A percentile compares a stretch with the other conserved stretches of the same genome.
Evolutionary conservation across 2,888 invertebrate genomes (phyloP).

Genomic region (Chrysopilus asiliformis): DNA sequence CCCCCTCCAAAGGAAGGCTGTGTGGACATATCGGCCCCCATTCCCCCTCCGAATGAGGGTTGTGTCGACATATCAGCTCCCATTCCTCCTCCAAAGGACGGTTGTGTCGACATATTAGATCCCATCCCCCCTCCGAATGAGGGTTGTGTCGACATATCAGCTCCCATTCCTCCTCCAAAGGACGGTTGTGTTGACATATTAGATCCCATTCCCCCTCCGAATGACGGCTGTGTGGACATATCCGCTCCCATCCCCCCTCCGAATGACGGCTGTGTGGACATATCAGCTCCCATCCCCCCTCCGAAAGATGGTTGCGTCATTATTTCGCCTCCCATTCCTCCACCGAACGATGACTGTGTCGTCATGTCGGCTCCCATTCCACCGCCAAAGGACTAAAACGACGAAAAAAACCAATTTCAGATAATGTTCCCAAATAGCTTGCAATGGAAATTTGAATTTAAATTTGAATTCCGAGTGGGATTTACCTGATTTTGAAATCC

Average conservation of each 20-base stretch:
- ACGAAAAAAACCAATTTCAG: too few species aligned
- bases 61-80: not conserved
- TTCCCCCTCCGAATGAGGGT: not conserved
- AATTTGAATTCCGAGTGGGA: too few species aligned
- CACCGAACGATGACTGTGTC: too few species aligned
- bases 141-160: not conserved
- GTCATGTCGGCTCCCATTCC: not conserved
- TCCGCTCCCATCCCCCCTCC: not conserved
- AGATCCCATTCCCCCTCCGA: not conserved
- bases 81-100: not conserved
- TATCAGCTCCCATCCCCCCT: not conserved
- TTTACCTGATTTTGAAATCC: too few species aligned
- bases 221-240: not conserved
- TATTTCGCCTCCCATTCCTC: not conserved
- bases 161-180: not conserved
- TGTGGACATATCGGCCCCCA: not conserved
- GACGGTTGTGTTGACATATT: not conserved
- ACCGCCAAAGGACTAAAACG: too few species aligned
- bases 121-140: not conserved
- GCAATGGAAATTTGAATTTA: too few species aligned
- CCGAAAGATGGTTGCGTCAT: not conserved
- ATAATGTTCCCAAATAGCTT: too few species aligned
- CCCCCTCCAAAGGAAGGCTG: not conserved
- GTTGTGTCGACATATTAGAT: not conserved
- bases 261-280: too few species aligned